These are phyloP conservation scores for Rhinichthys osculus DNA, from an alignment of 2,797 vertebrate species.

Conservation along the genomic window DNA sequence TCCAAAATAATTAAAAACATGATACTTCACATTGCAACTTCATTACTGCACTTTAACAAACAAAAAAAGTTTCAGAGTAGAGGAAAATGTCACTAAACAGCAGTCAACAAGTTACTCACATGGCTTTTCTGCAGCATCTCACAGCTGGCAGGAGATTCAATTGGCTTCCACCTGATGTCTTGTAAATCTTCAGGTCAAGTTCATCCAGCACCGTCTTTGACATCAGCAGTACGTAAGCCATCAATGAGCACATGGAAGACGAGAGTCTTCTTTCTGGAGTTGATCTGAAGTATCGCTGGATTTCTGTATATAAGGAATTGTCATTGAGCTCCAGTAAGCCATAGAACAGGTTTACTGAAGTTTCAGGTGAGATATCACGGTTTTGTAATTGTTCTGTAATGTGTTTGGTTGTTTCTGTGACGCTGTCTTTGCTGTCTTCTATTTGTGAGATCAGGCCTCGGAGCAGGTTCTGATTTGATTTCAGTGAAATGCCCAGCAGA, in stretches of 20 bases:
- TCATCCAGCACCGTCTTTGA: neutral
- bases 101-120: neutral
- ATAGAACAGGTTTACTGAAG: neutral
- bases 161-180: accelerated
- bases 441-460: neutral
- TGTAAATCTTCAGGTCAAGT: accelerated
- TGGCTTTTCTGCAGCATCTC: neutral
- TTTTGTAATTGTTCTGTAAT: neutral
- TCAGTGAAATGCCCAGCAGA: neutral
- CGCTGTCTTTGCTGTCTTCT: neutral
- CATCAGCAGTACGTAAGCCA: neutral
- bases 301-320: neutral
- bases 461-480: neutral
- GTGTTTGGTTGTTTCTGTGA: neutral
- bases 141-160: neutral
- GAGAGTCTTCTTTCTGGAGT: neutral
- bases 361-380: neutral
- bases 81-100: too few relatives aligned
- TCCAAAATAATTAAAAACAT: too few relatives aligned
- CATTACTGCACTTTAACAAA: neutral
- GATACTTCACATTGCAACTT: neutral
- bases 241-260: neutral
- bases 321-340: neutral
- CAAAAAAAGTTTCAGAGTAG: too few relatives aligned
- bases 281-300: neutral